Evolutionary conservation across 1,140 invertebrate genomes (phyloP), one percentile per base, ranked within the genome.

Genomic region (Ptiloglossa arizonensis): DNA sequence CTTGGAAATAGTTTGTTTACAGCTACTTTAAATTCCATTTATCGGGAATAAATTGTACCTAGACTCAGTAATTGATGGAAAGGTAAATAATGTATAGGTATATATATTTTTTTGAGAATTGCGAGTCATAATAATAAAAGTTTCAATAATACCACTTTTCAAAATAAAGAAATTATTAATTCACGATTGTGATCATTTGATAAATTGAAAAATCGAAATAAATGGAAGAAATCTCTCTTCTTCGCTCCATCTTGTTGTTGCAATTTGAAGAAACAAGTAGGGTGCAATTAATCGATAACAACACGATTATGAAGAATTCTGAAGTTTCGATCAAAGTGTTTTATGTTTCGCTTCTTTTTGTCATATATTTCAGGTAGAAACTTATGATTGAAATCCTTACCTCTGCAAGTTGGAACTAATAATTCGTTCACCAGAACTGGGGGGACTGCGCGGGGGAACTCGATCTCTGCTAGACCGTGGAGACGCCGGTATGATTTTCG

Each of bases 391-490:
- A 4, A 22, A 54, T 44, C 2, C 77, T 79, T 89, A 93, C 92
- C 91, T 92, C 70, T 93, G 91, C 60, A 92, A 82, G 52, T 79
- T 90, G 54, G 90, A 87, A 56, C 82, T 86, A 48, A 90, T 86
- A 71, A 92, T 89, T 68, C 91, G 86, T 63, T 92, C 91, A 19
- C 86, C 87, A 5, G 91, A 88, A 22, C 88, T 89, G 19, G 91
- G 88, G 27, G 92, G 91, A 79, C 91, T 92, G 52, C 90, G 85
- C 22, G 90, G 86, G 60, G 89, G 88, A 22, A 91, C 84, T 86
- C 91, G 87, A 48, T 92, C 91, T 80, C 85, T 88, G 72, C 82
- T 87, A 15, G 88, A 81, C 68, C 91, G 83, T 48, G 92, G 91
- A 19, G 92, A 93, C 6, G 90, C 85, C 19, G 92, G 91, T 60